phyloP scores from a whole-genome alignment of 2,888 invertebrate species.

The Drosophila picticornis region DNA sequence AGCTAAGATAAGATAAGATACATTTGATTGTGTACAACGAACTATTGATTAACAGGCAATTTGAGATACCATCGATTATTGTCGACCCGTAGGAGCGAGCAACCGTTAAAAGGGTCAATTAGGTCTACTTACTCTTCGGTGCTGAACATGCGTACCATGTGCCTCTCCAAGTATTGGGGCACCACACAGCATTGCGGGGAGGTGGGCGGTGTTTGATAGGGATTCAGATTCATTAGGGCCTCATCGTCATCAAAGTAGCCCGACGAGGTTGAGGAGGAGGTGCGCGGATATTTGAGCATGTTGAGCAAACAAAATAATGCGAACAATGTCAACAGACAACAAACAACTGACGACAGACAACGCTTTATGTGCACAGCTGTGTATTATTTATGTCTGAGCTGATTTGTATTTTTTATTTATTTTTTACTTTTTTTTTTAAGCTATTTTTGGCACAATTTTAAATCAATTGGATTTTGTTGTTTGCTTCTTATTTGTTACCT shows the following conservation, averaged over 20 bases:
- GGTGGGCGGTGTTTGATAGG: constrained; percentile 81
- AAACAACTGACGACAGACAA: neutral
- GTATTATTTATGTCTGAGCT: constrained; percentile 14
- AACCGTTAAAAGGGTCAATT: neutral
- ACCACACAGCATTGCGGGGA: constrained; percentile 67
- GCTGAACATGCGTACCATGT: constrained; percentile 85
- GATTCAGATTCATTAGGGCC: constrained; percentile 76
- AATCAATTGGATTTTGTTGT: constrained; percentile 18
- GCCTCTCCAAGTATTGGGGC: constrained; percentile 78
- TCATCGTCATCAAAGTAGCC: constrained; percentile 83
- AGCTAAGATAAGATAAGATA: too few relatives aligned
- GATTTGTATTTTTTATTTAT: neutral
- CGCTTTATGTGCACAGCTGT: neutral
- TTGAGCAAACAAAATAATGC: constrained; percentile 9
- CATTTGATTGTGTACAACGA: neutral
- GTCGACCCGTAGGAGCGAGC: too few relatives aligned
- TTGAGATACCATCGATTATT: too few relatives aligned
- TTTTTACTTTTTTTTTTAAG: neutral
- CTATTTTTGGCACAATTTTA: constrained; percentile 58
- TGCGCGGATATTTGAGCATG: constrained; percentile 82
- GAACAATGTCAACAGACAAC: constrained; percentile 15
- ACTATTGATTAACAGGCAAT: neutral
- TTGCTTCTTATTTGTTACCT: constrained; percentile 2
- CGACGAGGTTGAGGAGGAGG: constrained; percentile 80
- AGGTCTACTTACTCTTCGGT: constrained; percentile 83